Percentiles rank a stretch among this genome's conserved stretches.
Conservation (phyloP, 1,140 invertebrate species). For the Octopus bimaculoides region DNA sequence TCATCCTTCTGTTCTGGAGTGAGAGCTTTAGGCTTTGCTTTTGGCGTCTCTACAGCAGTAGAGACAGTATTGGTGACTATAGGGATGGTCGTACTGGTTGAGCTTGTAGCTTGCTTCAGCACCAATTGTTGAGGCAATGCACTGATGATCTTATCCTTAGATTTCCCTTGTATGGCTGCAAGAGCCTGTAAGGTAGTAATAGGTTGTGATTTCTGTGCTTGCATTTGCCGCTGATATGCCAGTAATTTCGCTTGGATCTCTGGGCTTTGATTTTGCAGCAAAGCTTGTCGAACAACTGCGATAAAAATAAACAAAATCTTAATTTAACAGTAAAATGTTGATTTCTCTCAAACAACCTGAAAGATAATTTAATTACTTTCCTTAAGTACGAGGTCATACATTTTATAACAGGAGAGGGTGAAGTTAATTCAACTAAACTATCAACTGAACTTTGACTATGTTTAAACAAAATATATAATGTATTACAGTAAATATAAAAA, state of each 20-base stretch:
- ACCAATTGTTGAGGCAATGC: slow-evolving; percentile 1
- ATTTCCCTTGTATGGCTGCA: slow-evolving; percentile 3
- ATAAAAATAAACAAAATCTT: not conserved
- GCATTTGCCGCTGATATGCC: slow-evolving; percentile 75
- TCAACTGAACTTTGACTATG: no score
- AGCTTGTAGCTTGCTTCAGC: slow-evolving; percentile 17
- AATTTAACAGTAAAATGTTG: no score
- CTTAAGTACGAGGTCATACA: no score
- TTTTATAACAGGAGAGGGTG: no score
- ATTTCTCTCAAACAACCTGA: no score
- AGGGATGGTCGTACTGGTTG: not conserved
- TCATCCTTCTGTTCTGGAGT: slow-evolving; percentile 54
- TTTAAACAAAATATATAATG: no score
- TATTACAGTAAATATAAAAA: no score
- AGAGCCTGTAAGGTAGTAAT: not conserved
- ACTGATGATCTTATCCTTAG: slow-evolving; percentile 3
- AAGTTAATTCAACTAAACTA: no score
- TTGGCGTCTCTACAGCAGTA: slow-evolving; percentile 17
- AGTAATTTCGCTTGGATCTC: slow-evolving; percentile 90
- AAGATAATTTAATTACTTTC: no score
- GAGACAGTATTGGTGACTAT: slow-evolving; percentile 35
- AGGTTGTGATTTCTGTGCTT: slow-evolving; percentile 25
- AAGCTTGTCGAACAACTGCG: slow-evolving; percentile 58
- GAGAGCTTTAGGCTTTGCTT: slow-evolving; percentile 45
- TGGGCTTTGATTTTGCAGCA: slow-evolving; percentile 74